phyloP scores from a whole-genome alignment of 2,888 invertebrate genomes.

The Dasypolia templi region DNA sequence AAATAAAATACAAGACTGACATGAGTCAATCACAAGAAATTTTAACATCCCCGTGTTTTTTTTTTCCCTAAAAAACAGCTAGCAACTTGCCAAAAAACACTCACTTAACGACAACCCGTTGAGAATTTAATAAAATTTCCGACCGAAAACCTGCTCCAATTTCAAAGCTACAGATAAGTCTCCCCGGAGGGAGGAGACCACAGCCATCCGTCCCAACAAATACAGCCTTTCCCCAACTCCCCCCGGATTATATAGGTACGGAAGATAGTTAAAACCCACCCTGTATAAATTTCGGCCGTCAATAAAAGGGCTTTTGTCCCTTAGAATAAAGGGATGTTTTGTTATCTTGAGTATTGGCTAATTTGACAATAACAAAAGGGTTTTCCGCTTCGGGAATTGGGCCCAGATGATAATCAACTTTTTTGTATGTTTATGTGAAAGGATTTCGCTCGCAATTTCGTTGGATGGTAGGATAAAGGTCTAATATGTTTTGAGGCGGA shows the following conservation, averaged over 20 bases:
- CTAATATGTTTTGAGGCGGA: conserved; percentile 53
- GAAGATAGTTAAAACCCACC: conserved; percentile 89
- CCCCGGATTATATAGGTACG: conserved; percentile 80
- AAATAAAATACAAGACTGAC: neutral
- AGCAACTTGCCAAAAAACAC: conserved; percentile 26
- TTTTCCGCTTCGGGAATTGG: conserved; percentile 85
- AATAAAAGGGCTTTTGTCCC: conserved; percentile 89
- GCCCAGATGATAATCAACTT: conserved; percentile 86
- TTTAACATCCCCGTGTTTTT: no score
- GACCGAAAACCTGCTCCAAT: conserved; percentile 69
- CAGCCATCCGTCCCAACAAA: conserved; percentile 63
- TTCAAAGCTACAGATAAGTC: conserved; percentile 74
- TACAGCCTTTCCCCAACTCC: conserved; percentile 65
- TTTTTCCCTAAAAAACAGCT: no score
- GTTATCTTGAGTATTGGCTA: conserved; percentile 91
- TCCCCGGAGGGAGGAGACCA: conserved; percentile 68
- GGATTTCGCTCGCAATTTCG: conserved; percentile 78
- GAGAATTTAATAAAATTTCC: conserved; percentile 65
- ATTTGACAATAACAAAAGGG: conserved; percentile 90
- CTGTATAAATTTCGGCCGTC: conserved; percentile 88
- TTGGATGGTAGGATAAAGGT: conserved; percentile 55
- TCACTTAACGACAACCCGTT: conserved; percentile 44
- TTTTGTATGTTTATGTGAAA: conserved; percentile 77
- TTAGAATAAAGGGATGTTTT: conserved; percentile 87
- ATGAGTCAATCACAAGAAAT: no score